Base-by-base conservation (phyloP, 2,888 invertebrate genomes). In the Noctua pronuba region DNA sequence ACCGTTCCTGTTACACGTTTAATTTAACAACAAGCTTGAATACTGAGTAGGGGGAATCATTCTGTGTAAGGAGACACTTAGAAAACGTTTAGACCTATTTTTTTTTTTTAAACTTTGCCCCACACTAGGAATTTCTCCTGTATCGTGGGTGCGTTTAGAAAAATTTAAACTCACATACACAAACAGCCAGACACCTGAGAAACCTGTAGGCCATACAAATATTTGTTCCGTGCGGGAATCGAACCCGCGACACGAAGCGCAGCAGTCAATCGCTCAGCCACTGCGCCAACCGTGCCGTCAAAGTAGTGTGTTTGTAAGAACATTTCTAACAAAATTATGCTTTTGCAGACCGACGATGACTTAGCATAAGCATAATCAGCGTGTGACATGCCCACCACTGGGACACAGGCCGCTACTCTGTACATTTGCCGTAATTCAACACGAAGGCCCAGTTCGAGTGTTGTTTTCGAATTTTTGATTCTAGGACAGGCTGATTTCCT, bases 1-100 rank as follows among this genome's bases (percentile, higher is more conserved):
- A 62, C 41, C 52, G 62, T 58, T 62, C 28, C 46, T 58, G 79
- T 38, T 68, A 65, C 44, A 46, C 46, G 24, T 70, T 77, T 80
- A 55, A 69, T 83, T 82, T 55, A 66, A 44, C 16, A 44, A 69
- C 58, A 28, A 58, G 41, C 16, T 52, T 65, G 55, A 58, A 65
- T 69, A 41, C 58, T 49, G 49, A 81, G 24, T 13, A 13, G 28
- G 10, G 62, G 7, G 38, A 44, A n/a, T 31, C 21, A 44, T 65
- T 71, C 28, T 21, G 62, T 35, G 16, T 18, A 16, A 31, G 10
- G 10, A 18, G 1, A n/a, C 8, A 49, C n/a, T 68, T 55, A 3
- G 1, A 31, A 44, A 21, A 28, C 18, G 16, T 44, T 65, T 3
- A 24, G 8, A 28, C 4, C n/a, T n/a, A n/a, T n/a, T n/a, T n/a